Evolutionary conservation across 2,113 vertebrate genomes (phyloP), one percentile per base, ranked within the genome.

Genomic region (Ageneiosus marmoratus): DNA sequence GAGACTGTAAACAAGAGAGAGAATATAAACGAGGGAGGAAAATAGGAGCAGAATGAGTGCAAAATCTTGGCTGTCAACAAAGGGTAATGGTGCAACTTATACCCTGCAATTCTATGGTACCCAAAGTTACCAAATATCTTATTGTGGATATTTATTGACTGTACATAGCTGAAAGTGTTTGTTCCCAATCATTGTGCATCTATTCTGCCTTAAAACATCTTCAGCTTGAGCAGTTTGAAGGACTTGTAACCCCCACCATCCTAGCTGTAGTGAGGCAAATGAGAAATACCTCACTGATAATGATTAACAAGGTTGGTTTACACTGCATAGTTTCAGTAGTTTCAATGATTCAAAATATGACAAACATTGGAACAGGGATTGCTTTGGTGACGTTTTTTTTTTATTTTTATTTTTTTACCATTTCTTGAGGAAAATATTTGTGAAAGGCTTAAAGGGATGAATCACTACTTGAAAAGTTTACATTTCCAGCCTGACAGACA

Each of bases 401-500:
- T 53, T n/a, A n/a, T 60, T n/a, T 46, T 44, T 75, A 3, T 29
- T 75, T 76, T 79, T 82, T 83, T 74, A 73, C 67, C 4, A 46
- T 80, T 85, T 77, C 56, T 80, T 83, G 55, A 80, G 76, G 53
- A 83, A 78, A 87, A 85, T 87, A 80, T 87, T 83, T 85, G 83
- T 87, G 70, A 80, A 80, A 50, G 84, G 84, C 72, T 87, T 87
- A 83, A 80, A 87, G 46, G 86, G 86, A 85, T 87, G 67, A 85
- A 83, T 72, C 77, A 73, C 77, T 46, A 77, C 82, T 84, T 84
- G 67, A 84, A 83, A 87, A 85, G 83, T 87, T 87, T 85, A 85
- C 77, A 87, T 80, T 87, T 87, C 63, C 77, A 77, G 81, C 77
- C 81, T 87, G 86, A 85, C 83, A 87, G 86, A 83, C 86, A 85